Evolutionary conservation across 2,113 vertebrate species (phyloP).

Genomic region (Agelaius tricolor): DNA sequence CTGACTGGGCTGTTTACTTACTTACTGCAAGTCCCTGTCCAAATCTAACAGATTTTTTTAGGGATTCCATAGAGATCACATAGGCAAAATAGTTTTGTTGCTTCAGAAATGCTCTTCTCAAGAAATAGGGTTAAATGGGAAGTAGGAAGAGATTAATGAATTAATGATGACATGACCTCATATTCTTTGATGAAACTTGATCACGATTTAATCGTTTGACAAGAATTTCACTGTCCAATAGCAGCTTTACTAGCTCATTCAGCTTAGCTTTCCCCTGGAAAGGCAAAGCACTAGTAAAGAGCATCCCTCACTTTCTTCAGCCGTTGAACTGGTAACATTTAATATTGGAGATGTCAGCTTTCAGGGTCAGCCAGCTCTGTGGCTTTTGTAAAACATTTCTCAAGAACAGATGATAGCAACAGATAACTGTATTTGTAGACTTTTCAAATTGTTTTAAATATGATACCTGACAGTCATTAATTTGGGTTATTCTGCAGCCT

Average conservation of each 20-base stretch:
- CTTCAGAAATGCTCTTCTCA: not conserved
- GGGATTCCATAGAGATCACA: not conserved
- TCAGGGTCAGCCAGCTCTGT: not conserved
- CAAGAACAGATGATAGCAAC: not conserved
- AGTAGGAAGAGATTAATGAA: not conserved
- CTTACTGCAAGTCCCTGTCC: not conserved
- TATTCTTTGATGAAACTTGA: not conserved
- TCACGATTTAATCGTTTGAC: not conserved
- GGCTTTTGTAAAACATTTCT: not conserved
- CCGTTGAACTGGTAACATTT: not conserved
- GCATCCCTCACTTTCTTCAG: not conserved
- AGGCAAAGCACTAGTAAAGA: fast-evolving
- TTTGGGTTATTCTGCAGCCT: not conserved
- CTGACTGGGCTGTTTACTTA: not conserved
- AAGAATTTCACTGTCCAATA: not conserved
- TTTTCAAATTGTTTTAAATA: not conserved
- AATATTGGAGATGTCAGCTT: not conserved
- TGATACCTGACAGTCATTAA: not conserved
- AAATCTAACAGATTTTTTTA: not conserved
- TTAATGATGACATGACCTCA: not conserved
- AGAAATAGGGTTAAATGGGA: not conserved
- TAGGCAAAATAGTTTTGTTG: not conserved
- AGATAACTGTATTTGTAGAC: not conserved
- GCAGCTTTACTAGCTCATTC: not conserved
- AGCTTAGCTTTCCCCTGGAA: not conserved